Evolutionary conservation across 2,888 invertebrate genomes (phyloP), one percentile per base, ranked within the genome.

Genomic region (Andrena bicolor): DNA sequence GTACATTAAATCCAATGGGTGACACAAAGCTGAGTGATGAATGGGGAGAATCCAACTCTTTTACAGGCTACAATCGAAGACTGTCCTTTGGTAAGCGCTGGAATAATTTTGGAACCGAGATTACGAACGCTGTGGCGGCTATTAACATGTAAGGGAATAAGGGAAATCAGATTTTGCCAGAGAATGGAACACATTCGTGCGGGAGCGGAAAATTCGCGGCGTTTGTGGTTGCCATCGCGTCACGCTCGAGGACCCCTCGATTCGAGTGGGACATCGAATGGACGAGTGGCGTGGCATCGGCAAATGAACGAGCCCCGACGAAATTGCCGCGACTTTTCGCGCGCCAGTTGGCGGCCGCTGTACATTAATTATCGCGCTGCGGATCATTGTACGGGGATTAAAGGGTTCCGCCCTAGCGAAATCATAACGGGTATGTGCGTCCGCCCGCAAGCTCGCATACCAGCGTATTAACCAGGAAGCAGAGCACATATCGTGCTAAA

Each of bases 251-350:
- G 51, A 74, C 79, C 76, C 64, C 66, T 84, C 79, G 76, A 79
- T 79, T 84, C 85, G 68, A 85, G 82, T 85, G 85, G 85, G 79
- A 85, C 56, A 82, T 79, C 74, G 79, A 56, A 84, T 79, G 75
- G 51, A 61, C 75, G 75, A 69, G 74, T 58, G 68, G 41, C 58
- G 23, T 3, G 53, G 26, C 53, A 65, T 56, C 53, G 73, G 66
- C 65, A 35, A 66, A 66, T 66, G 73, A 83, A 85, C 77, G 80
- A 70, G 82, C 13, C 76, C 63, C 68, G 66, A 74, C 51, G 79
- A 61, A 76, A 85, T 79, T 79, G 74, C 74, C 71, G 60, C 79
- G 60, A 76, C 83, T 77, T 85, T 83, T 85, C 56, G 53, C 32
- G 2, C 32, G 53, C n/a, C 58, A 35, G n/a, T 35, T 41, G 51